These are phyloP conservation scores for Ptilorrhoa leucosticta DNA, from an alignment of 2,113 vertebrate species.

Conservation along the genomic window DNA sequence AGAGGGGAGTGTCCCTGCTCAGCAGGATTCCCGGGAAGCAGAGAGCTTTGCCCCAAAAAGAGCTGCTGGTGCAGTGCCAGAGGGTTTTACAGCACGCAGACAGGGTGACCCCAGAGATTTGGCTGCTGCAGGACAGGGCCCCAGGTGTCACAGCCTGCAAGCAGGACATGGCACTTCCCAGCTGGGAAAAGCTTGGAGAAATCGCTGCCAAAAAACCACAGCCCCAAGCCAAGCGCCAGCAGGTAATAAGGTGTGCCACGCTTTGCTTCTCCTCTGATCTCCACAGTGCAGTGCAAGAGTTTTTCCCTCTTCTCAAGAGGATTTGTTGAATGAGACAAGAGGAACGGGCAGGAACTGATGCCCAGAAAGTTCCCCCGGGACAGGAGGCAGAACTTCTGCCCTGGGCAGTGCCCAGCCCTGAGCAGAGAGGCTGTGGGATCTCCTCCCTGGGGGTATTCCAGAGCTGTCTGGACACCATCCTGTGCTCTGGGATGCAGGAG, in stretches of 20 bases:
- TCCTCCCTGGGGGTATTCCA: background rate
- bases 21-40: background rate
- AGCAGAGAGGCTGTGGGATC: background rate
- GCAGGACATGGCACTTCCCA: rapidly evolving
- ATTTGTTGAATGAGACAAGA: background rate
- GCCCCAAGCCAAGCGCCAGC: background rate
- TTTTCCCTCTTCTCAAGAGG: background rate
- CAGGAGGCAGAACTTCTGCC: too few species aligned
- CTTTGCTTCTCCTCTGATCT: background rate
- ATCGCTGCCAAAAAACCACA: background rate
- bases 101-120: rapidly evolving
- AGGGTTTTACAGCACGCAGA: background rate
- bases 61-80: background rate
- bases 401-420: background rate
- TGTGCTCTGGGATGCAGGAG: background rate
- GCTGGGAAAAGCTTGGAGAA: background rate
- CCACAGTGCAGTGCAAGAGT: background rate
- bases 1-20: background rate
- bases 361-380: too few species aligned
- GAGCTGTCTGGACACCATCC: background rate
- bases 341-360: background rate
- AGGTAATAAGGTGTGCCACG: background rate
- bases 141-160: background rate
- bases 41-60: background rate
- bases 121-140: background rate